These are phyloP conservation scores for Eumaeus atala DNA, from an alignment of 1,140 invertebrate species.

Conservation along the genomic window DNA sequence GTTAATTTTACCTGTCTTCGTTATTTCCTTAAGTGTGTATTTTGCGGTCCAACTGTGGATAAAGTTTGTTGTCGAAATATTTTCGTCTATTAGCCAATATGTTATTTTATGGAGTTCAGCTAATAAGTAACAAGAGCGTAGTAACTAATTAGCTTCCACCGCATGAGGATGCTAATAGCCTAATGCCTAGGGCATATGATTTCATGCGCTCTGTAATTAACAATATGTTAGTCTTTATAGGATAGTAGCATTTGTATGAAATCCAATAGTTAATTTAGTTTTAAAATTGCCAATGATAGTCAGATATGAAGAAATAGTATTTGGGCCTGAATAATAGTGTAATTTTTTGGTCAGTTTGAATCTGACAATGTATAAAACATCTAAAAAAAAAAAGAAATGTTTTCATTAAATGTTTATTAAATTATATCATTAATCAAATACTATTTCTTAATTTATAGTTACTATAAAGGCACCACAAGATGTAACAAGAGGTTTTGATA, in stretches of 20 bases:
- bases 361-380: neutral
- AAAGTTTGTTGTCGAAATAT: too few species aligned
- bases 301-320: slow-evolving; percentile 6
- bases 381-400: neutral
- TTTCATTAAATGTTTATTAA: neutral
- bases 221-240: neutral
- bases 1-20: too few species aligned
- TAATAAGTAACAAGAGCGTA: neutral
- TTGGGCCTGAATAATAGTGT: neutral
- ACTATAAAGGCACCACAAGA: too few species aligned
- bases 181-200: neutral
- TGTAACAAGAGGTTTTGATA: neutral
- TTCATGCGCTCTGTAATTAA: neutral
- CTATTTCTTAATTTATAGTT: slow-evolving; percentile 1
- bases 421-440: neutral
- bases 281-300: slow-evolving; percentile 2
- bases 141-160: slow-evolving; percentile 2
- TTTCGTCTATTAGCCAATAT: too few species aligned
- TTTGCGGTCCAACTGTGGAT: too few species aligned
- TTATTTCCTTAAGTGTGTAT: too few species aligned
- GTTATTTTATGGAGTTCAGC: too few species aligned
- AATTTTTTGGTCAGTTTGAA: neutral
- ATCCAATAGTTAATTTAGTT: neutral
- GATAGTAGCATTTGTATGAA: neutral
- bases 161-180: slow-evolving; percentile 4